phyloP scores from a whole-genome alignment of 1,140 invertebrate species.

The Maconellicoccus hirsutus region DNA sequence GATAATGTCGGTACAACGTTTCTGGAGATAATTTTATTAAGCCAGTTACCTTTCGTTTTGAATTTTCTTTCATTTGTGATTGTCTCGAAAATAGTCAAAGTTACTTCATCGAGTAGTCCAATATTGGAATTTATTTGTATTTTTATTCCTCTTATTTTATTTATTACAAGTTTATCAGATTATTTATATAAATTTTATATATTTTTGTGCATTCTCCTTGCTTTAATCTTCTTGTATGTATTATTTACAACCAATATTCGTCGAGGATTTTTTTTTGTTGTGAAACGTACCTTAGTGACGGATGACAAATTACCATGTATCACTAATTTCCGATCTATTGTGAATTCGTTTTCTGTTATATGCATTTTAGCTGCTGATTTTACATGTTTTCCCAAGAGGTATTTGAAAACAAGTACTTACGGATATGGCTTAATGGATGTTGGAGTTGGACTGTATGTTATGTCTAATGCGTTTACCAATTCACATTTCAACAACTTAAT shows the following conservation, averaged over 20 bases:
- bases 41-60: background rate
- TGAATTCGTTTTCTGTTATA: constrained; percentile 62
- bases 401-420: constrained; percentile 75
- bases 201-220: background rate
- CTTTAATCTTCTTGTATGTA: background rate
- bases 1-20: background rate
- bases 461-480: constrained; percentile 61
- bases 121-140: background rate
- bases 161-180: background rate
- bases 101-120: background rate
- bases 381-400: constrained; percentile 63
- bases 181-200: background rate
- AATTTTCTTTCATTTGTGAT: background rate
- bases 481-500: constrained; percentile 46
- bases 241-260: background rate
- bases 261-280: background rate
- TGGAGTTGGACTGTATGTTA: constrained; percentile 80
- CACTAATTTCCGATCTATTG: constrained; percentile 53
- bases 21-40: background rate
- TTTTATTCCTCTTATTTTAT: background rate
- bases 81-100: background rate
- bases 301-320: constrained; percentile 38
- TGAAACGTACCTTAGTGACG: background rate
- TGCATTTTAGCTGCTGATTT: constrained; percentile 92
- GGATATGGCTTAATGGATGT: constrained; percentile 90